Conservation (phyloP, 2,888 invertebrate species). For the Stenodera caucasica region DNA sequence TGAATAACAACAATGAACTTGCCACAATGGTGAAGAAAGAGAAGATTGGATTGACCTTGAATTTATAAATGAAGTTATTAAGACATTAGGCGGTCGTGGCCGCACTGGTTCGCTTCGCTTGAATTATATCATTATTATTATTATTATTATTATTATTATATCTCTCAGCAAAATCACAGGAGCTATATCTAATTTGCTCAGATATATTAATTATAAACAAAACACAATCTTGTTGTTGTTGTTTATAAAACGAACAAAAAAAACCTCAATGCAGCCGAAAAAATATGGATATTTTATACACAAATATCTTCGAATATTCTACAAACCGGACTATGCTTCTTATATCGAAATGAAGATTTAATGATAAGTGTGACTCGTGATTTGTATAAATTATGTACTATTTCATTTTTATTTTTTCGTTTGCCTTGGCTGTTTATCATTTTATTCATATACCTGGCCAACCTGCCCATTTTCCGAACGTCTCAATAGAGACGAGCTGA, state of each 20-base stretch:
- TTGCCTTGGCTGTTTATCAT: neutral
- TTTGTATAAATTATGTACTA: conserved; percentile 32
- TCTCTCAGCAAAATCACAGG: conserved; percentile 53
- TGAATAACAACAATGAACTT: conserved; percentile 29
- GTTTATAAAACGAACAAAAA: too few species aligned
- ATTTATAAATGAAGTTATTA: conserved; percentile 57
- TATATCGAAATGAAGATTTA: conserved; percentile 10
- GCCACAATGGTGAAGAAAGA: conserved; percentile 30
- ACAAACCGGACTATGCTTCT: conserved; percentile 10
- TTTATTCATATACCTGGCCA: neutral
- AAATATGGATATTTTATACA: too few species aligned
- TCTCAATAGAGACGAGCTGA: conserved; percentile 9
- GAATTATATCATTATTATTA: conserved; percentile 39
- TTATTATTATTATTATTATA: conserved; percentile 45
- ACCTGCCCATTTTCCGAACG: conserved; percentile 19
- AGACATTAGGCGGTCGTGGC: conserved; percentile 55
- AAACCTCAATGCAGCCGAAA: too few species aligned
- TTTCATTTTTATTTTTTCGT: neutral
- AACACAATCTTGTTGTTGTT: conserved; percentile 45
- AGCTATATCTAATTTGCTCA: conserved; percentile 52
- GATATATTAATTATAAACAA: conserved; percentile 52
- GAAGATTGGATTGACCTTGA: conserved; percentile 52
- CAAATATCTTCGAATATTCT: conserved; percentile 17
- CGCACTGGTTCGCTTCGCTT: conserved; percentile 51
- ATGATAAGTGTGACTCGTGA: conserved; percentile 34